Evolutionary conservation across 2,113 vertebrate genomes (phyloP), one percentile per base, ranked within the genome.

Genomic region (Geothlypis trichas): DNA sequence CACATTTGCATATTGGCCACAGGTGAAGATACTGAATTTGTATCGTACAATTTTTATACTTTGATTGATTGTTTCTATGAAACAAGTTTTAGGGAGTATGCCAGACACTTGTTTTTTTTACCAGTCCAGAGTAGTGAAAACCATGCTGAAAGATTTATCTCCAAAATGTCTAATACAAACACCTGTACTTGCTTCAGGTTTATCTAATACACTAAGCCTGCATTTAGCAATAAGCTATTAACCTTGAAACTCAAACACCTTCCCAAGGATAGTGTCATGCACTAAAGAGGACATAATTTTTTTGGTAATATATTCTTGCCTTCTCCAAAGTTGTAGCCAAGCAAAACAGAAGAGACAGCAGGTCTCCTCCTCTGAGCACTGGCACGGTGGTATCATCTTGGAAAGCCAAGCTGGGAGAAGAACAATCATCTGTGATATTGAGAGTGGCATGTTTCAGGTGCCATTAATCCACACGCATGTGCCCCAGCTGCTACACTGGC

Each of bases 391-490:
- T 39, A 68, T 69, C 52, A 46, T 68, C 88, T 93, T 87, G 69
- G 93, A 95, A 93, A 94, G 90, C 90, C 92, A 95, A 95, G 76
- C 92, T 96, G 86, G 76, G 90, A 93, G 80, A 97, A 92, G 95
- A 94, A 95, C 93, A 96, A 42, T 96, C 90, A 84, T 84, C 80
- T 94, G 95, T 76, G 92, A 81, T 94, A 89, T 2, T 66, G 86
- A 81, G 49, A 92, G 80, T 96, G 96, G 88, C 95, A 46, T 58
- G 37, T 95, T 93, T 89, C 92, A 94, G 93, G 92, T 96, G 93
- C 92, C 83, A 96, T 96, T 75, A 94, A 94, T 96, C 90, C 88
- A 79, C 76, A 76, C 0, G 7, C 44, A 24, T 35, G 69, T 96
- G 80, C 86, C 80, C 73, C 93, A 97, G 96, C 90, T 97, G 95